Conservation (phyloP, 2,113 vertebrate species). For the Mohoua ochrocephala region DNA sequence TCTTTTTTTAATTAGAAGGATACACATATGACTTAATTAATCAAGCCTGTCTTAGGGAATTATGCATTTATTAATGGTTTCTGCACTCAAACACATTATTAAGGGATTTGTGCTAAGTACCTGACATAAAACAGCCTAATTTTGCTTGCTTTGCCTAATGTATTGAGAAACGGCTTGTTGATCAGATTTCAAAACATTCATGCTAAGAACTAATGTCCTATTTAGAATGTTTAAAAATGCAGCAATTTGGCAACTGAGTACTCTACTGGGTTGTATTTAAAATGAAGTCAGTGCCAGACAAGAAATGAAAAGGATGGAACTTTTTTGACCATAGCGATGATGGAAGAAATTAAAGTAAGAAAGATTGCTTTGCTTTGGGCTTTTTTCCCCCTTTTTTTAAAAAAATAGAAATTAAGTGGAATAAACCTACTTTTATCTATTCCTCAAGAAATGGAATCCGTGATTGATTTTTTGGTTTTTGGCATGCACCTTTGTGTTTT, state of each 20-base stretch:
- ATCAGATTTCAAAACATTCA: slow-evolving; percentile 75
- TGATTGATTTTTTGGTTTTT: neutral
- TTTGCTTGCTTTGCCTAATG: slow-evolving; percentile 81
- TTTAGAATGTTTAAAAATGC: slow-evolving; percentile 68
- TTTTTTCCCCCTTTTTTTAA: fast-evolving
- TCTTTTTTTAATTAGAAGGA: slow-evolving; percentile 80
- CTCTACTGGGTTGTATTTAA: slow-evolving; percentile 19
- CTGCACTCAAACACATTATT: slow-evolving; percentile 77
- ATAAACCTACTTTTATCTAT: neutral
- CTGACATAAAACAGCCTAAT: slow-evolving; percentile 76
- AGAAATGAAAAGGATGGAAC: neutral
- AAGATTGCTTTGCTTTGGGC: neutral
- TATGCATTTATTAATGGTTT: slow-evolving; percentile 81
- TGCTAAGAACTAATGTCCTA: slow-evolving; percentile 71
- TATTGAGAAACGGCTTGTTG: slow-evolving; percentile 73
- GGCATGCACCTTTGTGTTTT: neutral
- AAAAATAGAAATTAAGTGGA: neutral
- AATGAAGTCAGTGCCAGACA: neutral
- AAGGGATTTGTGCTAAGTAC: slow-evolving; percentile 78
- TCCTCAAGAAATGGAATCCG: neutral
- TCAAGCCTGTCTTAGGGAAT: slow-evolving; percentile 77
- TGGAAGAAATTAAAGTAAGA: neutral
- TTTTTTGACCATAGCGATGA: neutral
- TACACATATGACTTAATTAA: slow-evolving; percentile 83
- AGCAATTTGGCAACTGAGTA: slow-evolving; percentile 11